Base-by-base conservation (phyloP, 2,888 invertebrate genomes). In the Cantharis flavilabris region DNA sequence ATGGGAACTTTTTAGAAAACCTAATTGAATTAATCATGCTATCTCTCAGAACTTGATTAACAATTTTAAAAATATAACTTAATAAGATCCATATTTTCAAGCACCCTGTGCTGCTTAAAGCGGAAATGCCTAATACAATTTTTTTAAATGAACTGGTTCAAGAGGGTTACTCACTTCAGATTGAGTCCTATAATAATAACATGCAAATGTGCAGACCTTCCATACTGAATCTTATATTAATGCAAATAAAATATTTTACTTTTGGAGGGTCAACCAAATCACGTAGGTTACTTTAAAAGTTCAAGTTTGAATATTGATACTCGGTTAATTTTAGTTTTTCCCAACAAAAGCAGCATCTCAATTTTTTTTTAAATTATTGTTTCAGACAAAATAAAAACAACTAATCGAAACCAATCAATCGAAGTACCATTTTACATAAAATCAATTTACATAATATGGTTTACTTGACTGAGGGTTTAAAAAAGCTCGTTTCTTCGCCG, bases 111-210 rank as follows among this genome's bases (percentile, higher is more conserved):
- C 65, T 67, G 65, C 65, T 26, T 26, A 67, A 23, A 67, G 26
- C 65, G 65, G 65, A 67, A 67, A 67, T 67, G 26, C 20, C 13
- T 67, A 67, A 67, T 67, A 67, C 65, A 67, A 67, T 67, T 67
- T 26, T 67, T 67, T 67, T 67, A 26, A 67, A 14, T 67, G 18
- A 67, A 67, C 65, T 67, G 65, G 23, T 67, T 67, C 65, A 67
- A 67, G 65, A 67, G 65, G 65, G 65, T 67, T 67, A 67, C 65
- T 67, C 65, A 67, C 65, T 67, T 49, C 49, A 49, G 49, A 49
- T 49, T 23, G 65, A 67, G 65, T 67, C 65, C 65, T 67, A 67
- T 11, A 67, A 67, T 26, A 67, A 67, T 67, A 67, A 67, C n/a
- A 67, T 67, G 65, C 65, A 67, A 67, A 67, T 67, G 20, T n/a